These are phyloP conservation scores for Neomorphus geoffroyi DNA, from an alignment of 2,797 vertebrate genomes.

Conservation along the genomic window DNA sequence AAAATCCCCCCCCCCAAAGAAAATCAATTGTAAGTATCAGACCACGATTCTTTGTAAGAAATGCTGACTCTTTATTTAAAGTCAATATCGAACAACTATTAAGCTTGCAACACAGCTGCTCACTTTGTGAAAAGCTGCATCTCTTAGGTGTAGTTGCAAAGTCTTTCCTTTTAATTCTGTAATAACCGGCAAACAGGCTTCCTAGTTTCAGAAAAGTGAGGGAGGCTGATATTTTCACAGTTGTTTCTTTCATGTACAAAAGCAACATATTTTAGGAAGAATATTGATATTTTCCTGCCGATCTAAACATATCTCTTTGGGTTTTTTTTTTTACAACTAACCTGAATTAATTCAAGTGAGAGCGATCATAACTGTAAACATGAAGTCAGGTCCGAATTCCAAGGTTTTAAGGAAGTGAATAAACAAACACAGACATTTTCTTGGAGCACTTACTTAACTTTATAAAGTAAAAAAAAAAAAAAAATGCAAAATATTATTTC, in stretches of 20 bases:
- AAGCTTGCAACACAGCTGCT: background rate
- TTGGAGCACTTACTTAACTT: background rate
- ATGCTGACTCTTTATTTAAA: background rate
- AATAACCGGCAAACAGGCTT: background rate
- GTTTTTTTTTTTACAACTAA: background rate
- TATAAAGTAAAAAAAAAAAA: background rate
- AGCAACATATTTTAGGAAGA: background rate
- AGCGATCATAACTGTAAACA: background rate
- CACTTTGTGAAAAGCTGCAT: background rate
- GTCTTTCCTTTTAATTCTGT: background rate
- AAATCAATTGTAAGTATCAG: background rate
- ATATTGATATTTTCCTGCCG: background rate
- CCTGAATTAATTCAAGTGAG: background rate
- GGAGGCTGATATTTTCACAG: background rate
- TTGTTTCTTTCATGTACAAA: background rate
- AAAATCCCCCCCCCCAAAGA: background rate
- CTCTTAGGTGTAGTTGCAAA: background rate
- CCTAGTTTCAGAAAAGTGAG: background rate
- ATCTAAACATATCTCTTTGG: background rate
- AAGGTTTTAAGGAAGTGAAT: conserved; percentile 2
- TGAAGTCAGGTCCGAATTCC: conserved; percentile 6
- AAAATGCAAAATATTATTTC: conserved; percentile 6
- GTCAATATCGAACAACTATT: background rate
- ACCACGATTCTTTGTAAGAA: background rate
- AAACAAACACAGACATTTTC: conserved; percentile 25